Evolutionary conservation across 2,113 vertebrate genomes (phyloP).

Genomic region (Carettochelys insculpta): DNA sequence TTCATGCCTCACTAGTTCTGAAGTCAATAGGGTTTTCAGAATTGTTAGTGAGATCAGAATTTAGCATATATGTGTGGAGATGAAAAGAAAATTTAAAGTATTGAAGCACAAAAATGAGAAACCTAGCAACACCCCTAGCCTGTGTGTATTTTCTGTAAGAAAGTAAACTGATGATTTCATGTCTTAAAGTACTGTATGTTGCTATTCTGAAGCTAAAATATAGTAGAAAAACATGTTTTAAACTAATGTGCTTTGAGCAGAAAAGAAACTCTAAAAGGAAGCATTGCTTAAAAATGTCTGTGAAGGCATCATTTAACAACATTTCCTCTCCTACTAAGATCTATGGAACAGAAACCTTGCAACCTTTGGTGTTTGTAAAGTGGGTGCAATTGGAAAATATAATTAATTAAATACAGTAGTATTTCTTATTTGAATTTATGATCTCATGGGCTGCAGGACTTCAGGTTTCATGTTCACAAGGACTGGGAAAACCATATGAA

Average conservation of each 20-base stretch:
- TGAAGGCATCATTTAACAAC: neutral
- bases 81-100: too few relatives aligned
- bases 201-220: neutral
- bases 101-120: too few relatives aligned
- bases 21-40: too few relatives aligned
- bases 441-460: fast-evolving
- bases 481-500: neutral
- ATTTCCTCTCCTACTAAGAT: neutral
- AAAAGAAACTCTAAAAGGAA: neutral
- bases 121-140: neutral
- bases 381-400: neutral
- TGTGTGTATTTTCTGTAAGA: neutral
- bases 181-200: conserved; percentile 10
- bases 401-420: neutral
- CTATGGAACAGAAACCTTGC: neutral
- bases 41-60: too few relatives aligned
- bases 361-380: neutral
- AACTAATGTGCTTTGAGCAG: neutral
- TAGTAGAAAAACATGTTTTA: neutral
- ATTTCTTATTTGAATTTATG: neutral
- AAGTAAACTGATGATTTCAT: neutral
- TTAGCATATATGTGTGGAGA: too few relatives aligned
- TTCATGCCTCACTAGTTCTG: neutral
- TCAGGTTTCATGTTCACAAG: neutral
- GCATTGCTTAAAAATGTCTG: neutral